phyloP scores from a whole-genome alignment of 2,113 vertebrate species.

The Stegastes partitus region DNA sequence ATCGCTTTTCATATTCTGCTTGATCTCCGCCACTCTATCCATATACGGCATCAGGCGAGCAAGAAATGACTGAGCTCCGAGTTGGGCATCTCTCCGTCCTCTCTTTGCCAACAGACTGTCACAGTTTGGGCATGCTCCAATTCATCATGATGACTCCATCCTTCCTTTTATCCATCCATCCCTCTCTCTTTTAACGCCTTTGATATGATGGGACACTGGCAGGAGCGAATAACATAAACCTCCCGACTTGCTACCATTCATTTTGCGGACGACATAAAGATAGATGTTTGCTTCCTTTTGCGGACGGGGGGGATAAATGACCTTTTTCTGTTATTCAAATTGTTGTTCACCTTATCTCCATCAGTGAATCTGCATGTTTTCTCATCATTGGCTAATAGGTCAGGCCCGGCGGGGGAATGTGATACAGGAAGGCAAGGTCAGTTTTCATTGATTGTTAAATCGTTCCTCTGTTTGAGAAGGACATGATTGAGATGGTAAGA shows the following conservation, averaged over 20 bases:
- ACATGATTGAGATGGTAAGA: slow-evolving; percentile 54
- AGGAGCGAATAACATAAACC: slow-evolving; percentile 1
- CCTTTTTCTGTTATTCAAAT: slow-evolving; percentile 14
- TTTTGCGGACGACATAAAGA: neutral
- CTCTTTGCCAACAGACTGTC: slow-evolving; percentile 69
- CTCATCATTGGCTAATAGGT: slow-evolving; percentile 38
- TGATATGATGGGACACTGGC: slow-evolving; percentile 33
- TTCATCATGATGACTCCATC: slow-evolving; percentile 62
- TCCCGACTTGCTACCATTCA: neutral
- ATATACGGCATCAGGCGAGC: slow-evolving; percentile 41
- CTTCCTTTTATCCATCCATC: slow-evolving; percentile 43
- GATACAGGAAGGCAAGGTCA: slow-evolving; percentile 73
- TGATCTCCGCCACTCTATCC: slow-evolving; percentile 31
- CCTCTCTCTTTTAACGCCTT: slow-evolving; percentile 34
- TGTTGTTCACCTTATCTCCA: neutral
- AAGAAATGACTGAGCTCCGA: slow-evolving; percentile 48
- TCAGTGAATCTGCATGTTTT: slow-evolving; percentile 46
- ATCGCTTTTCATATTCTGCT: slow-evolving; percentile 47
- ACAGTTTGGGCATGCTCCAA: slow-evolving; percentile 56
- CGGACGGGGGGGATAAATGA: neutral
- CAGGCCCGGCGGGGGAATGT: slow-evolving; percentile 57
- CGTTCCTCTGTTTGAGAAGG: slow-evolving; percentile 66
- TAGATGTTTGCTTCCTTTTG: neutral
- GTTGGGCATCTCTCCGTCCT: slow-evolving; percentile 39
- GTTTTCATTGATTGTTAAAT: slow-evolving; percentile 78